Percentiles rank a stretch among this genome's conserved stretches.
These are phyloP conservation scores for Lepus townsendii DNA, from an alignment of 2,797 vertebrate species.

Conservation along the genomic window DNA sequence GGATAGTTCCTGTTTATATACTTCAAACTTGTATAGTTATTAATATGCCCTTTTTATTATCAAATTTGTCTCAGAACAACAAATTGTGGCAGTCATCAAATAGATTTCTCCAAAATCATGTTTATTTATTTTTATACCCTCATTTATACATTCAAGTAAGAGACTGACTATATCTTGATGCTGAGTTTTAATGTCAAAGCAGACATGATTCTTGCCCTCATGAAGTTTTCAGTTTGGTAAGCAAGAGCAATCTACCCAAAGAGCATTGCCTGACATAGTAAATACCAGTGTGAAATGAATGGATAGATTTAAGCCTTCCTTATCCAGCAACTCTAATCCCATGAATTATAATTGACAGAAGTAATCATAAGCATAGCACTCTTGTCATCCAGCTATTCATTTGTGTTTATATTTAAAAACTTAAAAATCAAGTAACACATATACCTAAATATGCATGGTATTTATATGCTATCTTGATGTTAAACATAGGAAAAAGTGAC, in stretches of 20 bases:
- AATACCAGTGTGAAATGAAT: not conserved
- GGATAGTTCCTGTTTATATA: not conserved
- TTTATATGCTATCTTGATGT: conserved; percentile 14
- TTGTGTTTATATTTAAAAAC: not conserved
- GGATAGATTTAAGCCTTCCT: too few species aligned
- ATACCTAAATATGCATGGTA: not conserved
- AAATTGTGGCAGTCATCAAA: conserved; percentile 43
- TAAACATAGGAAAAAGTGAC: not conserved
- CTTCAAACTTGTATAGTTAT: not conserved
- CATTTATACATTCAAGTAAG: conserved; percentile 36
- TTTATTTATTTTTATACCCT: conserved; percentile 56
- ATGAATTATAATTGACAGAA: too few species aligned
- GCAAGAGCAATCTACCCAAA: not conserved
- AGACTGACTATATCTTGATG: conserved; percentile 9
- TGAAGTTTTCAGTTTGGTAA: conserved; percentile 45
- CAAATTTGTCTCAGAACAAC: conserved; percentile 56
- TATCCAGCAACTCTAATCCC: too few species aligned
- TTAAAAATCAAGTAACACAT: not conserved
- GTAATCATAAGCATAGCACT: too few species aligned
- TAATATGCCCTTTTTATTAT: conserved; percentile 33
- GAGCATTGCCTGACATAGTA: conserved; percentile 18
- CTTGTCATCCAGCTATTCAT: too few species aligned
- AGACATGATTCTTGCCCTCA: conserved; percentile 5
- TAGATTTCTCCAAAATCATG: conserved; percentile 44
- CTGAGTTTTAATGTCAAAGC: not conserved